Conservation (phyloP, 2,113 vertebrate species). For the Camelus bactrianus region DNA sequence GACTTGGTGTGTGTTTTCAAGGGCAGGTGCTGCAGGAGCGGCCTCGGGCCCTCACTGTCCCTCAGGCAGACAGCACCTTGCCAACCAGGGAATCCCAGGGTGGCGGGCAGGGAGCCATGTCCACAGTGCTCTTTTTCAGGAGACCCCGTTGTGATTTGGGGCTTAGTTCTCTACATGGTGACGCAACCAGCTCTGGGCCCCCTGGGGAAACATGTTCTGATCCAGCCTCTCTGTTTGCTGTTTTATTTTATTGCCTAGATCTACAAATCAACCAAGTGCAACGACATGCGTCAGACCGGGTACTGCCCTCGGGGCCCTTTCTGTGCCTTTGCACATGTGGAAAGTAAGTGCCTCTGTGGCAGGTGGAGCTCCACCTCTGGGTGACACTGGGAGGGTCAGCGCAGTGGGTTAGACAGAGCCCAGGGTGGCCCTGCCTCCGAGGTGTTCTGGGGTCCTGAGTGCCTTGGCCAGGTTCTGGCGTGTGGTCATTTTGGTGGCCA, state of each 20-base stretch:
- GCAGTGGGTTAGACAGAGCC: fast-evolving
- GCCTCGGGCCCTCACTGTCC: background rate
- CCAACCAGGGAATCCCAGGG: background rate
- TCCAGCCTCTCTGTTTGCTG: fast-evolving
- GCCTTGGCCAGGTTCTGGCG: background rate
- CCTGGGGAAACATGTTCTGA: fast-evolving
- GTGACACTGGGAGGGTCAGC: background rate
- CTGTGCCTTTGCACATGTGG: constrained; percentile 95
- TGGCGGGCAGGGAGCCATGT: fast-evolving
- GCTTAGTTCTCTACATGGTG: fast-evolving
- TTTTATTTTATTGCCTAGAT: constrained; percentile 86
- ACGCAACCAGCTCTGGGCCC: fast-evolving
- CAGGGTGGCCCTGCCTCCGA: background rate
- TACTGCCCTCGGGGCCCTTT: constrained; percentile 96
- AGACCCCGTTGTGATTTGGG: fast-evolving
- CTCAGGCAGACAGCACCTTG: too few relatives aligned
- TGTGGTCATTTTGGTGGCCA: background rate
- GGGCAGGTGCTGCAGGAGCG: background rate
- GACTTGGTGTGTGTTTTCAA: background rate
- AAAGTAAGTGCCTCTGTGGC: constrained; percentile 88
- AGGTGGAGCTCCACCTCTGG: fast-evolving
- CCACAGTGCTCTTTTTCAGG: fast-evolving
- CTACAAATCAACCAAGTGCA: constrained; percentile 97
- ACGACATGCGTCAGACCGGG: constrained; percentile 95
- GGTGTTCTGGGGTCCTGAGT: background rate